Evolutionary conservation across 1,140 invertebrate species (phyloP).

Genomic region (Philopotamus ludificatus): DNA sequence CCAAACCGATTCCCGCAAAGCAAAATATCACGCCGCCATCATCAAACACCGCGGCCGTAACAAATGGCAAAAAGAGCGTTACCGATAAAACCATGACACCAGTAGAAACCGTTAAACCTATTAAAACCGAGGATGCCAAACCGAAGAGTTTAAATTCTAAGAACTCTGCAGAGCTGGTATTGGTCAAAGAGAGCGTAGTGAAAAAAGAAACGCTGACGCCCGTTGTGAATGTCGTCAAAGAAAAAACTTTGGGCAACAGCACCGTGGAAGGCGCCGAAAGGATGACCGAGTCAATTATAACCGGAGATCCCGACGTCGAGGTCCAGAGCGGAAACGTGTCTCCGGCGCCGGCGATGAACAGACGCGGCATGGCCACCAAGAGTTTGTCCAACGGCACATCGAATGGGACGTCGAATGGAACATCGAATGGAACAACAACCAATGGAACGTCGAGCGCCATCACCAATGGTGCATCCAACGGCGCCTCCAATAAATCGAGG

Average conservation of each 20-base stretch:
- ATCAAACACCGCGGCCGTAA: conserved; percentile 49
- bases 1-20: conserved; percentile 45
- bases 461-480: conserved; percentile 8
- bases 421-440: conserved; percentile 11
- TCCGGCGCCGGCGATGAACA: no score
- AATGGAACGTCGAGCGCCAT: background rate
- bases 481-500: no score
- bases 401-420: conserved; percentile 11
- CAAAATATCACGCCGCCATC: conserved; percentile 50
- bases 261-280: conserved; percentile 44
- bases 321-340: conserved; percentile 55
- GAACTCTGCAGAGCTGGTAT: conserved; percentile 17
- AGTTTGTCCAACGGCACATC: conserved; percentile 16
- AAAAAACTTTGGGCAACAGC: conserved; percentile 45
- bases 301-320: conserved; percentile 52
- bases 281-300: conserved; percentile 50
- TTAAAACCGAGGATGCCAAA: conserved; percentile 26
- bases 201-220: conserved; percentile 47
- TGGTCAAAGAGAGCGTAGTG: conserved; percentile 27
- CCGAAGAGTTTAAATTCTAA: background rate
- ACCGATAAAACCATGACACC: conserved; percentile 31
- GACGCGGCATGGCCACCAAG: conserved; percentile 13
- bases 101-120: conserved; percentile 30
- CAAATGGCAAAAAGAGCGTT: conserved; percentile 44
- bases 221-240: conserved; percentile 52